Evolutionary conservation across 2,113 vertebrate species (phyloP), one percentile per base, ranked within the genome.

Genomic region (Zosterops hypoxanthus): DNA sequence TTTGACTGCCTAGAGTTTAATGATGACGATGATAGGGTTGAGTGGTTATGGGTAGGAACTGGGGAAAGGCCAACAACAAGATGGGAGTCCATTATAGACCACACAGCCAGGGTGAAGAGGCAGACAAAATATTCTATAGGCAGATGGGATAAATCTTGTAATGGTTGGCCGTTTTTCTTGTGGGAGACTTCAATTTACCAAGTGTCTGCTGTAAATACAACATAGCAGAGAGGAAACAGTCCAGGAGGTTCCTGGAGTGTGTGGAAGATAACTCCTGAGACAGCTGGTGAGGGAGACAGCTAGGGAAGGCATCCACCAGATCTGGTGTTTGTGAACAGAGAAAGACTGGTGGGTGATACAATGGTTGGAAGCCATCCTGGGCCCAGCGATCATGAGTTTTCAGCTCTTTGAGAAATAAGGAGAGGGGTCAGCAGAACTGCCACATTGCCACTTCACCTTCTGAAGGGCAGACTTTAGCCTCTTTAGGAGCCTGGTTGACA

Each of bases 11-110:
- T 57, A 36, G 36, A 68, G n/a, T 22, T 60, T 71, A 33, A 46
- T 1, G 1, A 21, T 25, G n/a, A 46, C 22, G 41, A 34, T 0
- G 0, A 7, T 18, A 29, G 29, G 8, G 8, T 66, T 66, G 70
- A 36, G 19, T 57, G n/a, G 24, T 80, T 39, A 56, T 8, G 46
- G 13, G 13, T 71, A 20, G 34, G 28, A 66, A 29, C 2, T 42
- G 13, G 34, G 12, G 20, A 13, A 50, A 85, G 41, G 31, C 28
- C 42, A 86, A 23, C 16, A 71, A 72, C 16, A 71, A 72, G 8
- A 33, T 46, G 28, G 28, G n/a, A 52, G 44, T 68, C 71, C 41
- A 46, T 72, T 66, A 46, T 2, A 82, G 70, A 66, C 28, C 34
- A 44, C 52, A 28, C 31, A 61, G 4, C 18, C 42, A 57, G 23